Evolutionary conservation across 2,113 vertebrate genomes (phyloP).

Genomic region (Diglossa brunneiventris): DNA sequence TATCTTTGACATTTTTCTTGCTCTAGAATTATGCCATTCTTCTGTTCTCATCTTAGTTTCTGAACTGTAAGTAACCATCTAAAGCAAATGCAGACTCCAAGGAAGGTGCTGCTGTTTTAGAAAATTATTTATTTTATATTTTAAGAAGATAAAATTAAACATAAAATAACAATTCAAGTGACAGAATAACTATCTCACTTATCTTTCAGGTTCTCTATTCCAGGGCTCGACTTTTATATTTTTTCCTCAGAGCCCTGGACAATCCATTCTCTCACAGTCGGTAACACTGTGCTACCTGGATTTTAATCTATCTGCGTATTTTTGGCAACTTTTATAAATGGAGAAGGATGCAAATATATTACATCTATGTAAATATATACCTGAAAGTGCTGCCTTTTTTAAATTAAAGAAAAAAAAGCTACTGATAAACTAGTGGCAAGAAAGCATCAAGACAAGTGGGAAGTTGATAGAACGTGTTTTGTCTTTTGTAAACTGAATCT

Average conservation of each 20-base stretch:
- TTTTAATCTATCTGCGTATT: neutral
- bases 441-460: neutral
- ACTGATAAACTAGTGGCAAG: neutral
- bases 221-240: neutral
- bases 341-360: neutral
- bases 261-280: neutral
- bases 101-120: neutral
- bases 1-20: neutral
- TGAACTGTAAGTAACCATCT: neutral
- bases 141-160: neutral
- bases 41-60: neutral
- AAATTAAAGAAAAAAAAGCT: neutral
- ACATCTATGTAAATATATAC: neutral
- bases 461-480: neutral
- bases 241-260: neutral
- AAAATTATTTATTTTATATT: neutral
- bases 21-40: neutral
- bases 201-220: neutral
- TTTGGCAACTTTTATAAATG: neutral
- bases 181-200: neutral
- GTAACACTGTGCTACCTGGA: neutral
- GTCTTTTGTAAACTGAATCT: neutral
- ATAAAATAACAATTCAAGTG: neutral
- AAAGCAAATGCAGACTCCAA: neutral
- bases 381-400: neutral